Evolutionary conservation across 92 coral and sea anemone genomes (phyloP).

Genomic region (Parazoanthus darwini): DNA sequence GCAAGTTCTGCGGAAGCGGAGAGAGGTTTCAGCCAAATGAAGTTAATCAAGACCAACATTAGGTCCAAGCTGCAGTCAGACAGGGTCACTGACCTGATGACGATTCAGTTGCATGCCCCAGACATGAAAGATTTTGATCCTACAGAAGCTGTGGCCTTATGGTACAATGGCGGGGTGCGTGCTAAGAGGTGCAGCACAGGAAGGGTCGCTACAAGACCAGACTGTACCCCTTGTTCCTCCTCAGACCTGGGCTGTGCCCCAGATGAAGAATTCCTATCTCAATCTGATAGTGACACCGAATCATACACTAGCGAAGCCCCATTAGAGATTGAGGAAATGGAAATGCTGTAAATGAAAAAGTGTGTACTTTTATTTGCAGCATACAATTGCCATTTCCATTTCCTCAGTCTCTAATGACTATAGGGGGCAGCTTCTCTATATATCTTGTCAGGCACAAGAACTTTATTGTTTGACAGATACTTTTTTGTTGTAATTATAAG

Average conservation of each 20-base stretch:
- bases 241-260: slow-evolving; percentile 6
- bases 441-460: slow-evolving; percentile 13
- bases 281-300: neutral
- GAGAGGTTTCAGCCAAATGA: slow-evolving; percentile 30
- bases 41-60: slow-evolving; percentile 3
- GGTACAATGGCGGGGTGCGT: slow-evolving; percentile 10
- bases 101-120: slow-evolving; percentile 1
- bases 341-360: slow-evolving; percentile 6
- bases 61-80: slow-evolving; percentile 12
- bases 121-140: neutral
- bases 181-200: slow-evolving; percentile 3
- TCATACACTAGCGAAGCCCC: neutral
- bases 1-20: slow-evolving; percentile 37
- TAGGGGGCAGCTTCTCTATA: slow-evolving; percentile 18
- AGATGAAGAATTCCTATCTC: neutral
- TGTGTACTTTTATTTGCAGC: slow-evolving; percentile 10
- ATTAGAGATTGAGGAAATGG: slow-evolving; percentile 12
- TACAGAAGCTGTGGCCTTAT: neutral
- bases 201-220: slow-evolving; percentile 21
- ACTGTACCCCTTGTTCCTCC: neutral
- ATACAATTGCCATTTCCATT: slow-evolving; percentile 9
- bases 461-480: slow-evolving; percentile 12
- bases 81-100: slow-evolving; percentile 18
- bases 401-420: slow-evolving; percentile 12
- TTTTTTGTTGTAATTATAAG: slow-evolving; percentile 11